A percentile compares a stretch with the other conserved stretches of the same genome.
Conservation (phyloP, 2,113 vertebrate genomes). For the Genyomyrus donnyi region DNA sequence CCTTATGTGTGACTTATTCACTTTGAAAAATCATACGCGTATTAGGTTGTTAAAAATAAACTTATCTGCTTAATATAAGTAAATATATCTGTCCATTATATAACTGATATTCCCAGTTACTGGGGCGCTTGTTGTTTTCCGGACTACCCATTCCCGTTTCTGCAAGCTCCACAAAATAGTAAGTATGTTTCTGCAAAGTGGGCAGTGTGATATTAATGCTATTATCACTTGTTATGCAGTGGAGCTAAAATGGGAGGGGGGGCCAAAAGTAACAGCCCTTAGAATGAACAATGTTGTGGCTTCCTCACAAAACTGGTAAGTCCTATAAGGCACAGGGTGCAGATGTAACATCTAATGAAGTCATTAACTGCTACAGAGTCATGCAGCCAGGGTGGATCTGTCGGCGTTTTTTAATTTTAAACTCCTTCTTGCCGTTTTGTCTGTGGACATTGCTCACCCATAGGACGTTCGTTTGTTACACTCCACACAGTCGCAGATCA, state of each 20-base stretch:
- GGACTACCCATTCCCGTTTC: background rate
- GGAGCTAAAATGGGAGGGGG: background rate
- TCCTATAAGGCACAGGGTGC: background rate
- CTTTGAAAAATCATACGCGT: background rate
- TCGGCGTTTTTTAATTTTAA: background rate
- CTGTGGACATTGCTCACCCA: constrained; percentile 52
- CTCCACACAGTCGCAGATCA: constrained; percentile 15
- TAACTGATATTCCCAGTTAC: background rate
- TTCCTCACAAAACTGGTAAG: background rate
- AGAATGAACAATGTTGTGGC: background rate
- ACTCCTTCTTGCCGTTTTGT: background rate
- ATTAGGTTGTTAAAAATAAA: background rate
- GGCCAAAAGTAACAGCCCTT: background rate
- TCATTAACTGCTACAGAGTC: background rate
- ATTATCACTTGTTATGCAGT: background rate
- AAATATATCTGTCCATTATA: background rate
- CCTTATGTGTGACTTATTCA: background rate
- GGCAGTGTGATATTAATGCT: background rate
- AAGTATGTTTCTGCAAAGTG: background rate
- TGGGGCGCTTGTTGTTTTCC: background rate
- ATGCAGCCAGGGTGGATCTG: background rate
- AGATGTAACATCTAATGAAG: background rate
- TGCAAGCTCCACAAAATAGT: background rate
- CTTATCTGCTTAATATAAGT: background rate
- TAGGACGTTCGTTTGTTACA: constrained; percentile 58